A percentile compares a stretch with the other conserved stretches of the same genome.
Conservation (phyloP, 2,797 vertebrate genomes). For the Myotis findleyi region DNA sequence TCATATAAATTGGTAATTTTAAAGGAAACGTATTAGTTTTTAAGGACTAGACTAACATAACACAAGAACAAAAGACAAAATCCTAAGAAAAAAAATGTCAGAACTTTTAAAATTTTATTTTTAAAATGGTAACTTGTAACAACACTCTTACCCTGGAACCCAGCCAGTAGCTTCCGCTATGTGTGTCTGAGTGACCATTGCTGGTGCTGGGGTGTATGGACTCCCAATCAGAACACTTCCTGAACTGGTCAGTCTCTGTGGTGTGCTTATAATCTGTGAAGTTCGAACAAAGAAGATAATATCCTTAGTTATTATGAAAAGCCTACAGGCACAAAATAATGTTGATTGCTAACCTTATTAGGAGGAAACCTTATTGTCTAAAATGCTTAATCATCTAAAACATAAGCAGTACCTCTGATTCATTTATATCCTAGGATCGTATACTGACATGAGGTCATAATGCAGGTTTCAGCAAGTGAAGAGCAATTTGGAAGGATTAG, state of each 20-base stretch:
- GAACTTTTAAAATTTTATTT: neutral
- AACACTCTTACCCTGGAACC: slow-evolving; percentile 89
- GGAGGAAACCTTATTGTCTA: neutral
- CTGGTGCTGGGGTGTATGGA: slow-evolving; percentile 87
- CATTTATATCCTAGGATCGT: neutral
- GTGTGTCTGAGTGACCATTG: slow-evolving; percentile 92
- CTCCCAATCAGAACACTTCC: slow-evolving; percentile 91
- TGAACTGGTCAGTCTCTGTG: slow-evolving; percentile 90
- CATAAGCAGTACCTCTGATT: neutral
- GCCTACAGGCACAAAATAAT: neutral
- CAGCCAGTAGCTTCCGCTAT: slow-evolving; percentile 89
- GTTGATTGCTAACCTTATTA: neutral
- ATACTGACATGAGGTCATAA: neutral
- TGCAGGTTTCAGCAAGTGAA: neutral
- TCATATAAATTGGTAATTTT: neutral
- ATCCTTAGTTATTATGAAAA: neutral
- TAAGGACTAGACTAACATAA: slow-evolving; percentile 25
- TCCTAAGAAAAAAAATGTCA: slow-evolving; percentile 6
- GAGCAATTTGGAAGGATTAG: neutral
- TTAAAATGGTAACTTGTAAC: neutral
- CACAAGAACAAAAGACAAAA: neutral
- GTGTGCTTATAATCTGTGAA: slow-evolving; percentile 92
- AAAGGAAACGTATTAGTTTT: slow-evolving; percentile 1
- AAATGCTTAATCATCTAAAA: neutral
- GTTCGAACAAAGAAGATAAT: slow-evolving; percentile 51